These are phyloP conservation scores for Dinomys branickii DNA, from an alignment of 2,113 vertebrate genomes.

Conservation along the genomic window DNA sequence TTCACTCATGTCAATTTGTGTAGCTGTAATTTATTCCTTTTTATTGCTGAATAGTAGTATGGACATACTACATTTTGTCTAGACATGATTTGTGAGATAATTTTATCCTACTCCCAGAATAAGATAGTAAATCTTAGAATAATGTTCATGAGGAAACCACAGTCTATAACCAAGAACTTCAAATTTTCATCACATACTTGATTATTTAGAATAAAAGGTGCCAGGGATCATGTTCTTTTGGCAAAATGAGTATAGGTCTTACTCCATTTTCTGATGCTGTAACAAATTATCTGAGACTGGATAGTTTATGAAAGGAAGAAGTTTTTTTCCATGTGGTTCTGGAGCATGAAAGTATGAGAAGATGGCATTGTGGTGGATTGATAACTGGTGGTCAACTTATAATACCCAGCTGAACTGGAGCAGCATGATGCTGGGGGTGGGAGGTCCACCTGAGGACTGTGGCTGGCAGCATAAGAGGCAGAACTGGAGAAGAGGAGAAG, in stretches of 20 bases:
- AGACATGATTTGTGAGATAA: not conserved
- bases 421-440: no score
- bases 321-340: not conserved
- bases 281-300: not conserved
- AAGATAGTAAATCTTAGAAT: not conserved
- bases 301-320: not conserved
- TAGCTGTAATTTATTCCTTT: not conserved
- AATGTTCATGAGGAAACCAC: not conserved
- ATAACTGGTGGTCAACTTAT: no score
- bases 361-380: no score
- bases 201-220: not conserved
- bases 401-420: no score
- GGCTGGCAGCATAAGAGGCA: no score
- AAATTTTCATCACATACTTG: not conserved
- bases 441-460: no score
- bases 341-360: not conserved
- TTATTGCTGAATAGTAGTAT: not conserved
- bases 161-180: not conserved
- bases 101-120: not conserved
- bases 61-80: not conserved
- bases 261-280: not conserved
- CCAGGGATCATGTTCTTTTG: not conserved
- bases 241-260: not conserved
- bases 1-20: rapidly evolving
- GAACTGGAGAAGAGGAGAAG: no score